A percentile compares a stretch with the other conserved stretches of the same genome.
Evolutionary conservation across 2,113 vertebrate species (phyloP).

Genomic region (Leiothrix lutea): DNA sequence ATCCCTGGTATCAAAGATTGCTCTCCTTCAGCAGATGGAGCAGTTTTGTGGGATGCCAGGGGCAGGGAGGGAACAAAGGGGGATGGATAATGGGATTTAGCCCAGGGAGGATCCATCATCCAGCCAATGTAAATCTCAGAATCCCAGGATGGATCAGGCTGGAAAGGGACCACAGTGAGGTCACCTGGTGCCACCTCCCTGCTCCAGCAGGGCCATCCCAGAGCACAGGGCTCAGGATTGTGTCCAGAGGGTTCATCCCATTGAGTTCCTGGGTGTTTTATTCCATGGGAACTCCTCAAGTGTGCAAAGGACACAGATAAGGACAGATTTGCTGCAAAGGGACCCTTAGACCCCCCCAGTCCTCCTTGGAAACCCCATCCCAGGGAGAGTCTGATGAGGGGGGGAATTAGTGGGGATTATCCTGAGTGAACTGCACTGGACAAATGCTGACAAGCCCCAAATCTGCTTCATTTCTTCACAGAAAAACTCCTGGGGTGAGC

Average conservation of each 20-base stretch:
- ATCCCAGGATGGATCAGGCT: background rate
- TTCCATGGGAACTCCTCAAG: background rate
- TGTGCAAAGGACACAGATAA: background rate
- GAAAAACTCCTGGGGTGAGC: background rate
- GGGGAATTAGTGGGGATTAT: background rate
- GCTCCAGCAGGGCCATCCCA: background rate
- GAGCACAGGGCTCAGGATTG: background rate
- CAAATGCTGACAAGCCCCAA: background rate
- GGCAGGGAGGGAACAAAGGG: background rate
- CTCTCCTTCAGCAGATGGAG: background rate
- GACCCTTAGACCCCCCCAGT: background rate
- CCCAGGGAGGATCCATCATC: background rate
- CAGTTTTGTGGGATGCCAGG: background rate
- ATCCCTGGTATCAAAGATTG: background rate
- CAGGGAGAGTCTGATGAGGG: fast-evolving
- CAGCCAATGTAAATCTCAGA: background rate
- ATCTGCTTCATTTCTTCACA: background rate
- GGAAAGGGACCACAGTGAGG: background rate
- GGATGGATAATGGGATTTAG: background rate
- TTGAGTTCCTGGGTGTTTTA: background rate
- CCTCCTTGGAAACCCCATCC: background rate
- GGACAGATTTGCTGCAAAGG: background rate
- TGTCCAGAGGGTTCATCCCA: background rate
- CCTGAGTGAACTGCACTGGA: background rate
- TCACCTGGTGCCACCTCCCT: background rate